Base-by-base conservation (phyloP, 2,888 invertebrate genomes). In the Zygothrica quintamaculata region DNA sequence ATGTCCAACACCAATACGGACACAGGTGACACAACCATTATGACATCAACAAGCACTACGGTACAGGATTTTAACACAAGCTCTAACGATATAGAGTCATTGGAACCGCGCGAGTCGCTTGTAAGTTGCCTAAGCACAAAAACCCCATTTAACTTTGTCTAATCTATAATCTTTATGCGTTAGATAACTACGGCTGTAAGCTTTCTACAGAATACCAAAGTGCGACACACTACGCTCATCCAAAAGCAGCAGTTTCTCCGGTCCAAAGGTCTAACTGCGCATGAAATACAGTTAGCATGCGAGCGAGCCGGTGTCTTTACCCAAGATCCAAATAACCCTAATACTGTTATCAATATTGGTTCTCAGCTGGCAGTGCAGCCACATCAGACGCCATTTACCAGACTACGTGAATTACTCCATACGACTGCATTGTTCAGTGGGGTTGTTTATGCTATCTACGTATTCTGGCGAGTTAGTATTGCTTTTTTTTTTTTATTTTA, bases 131-230 rank as follows among this genome's bases (percentile, higher is more conserved):
- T 48, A 7, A 36, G 39, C 26, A n/a, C n/a, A 12, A 40, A 12
- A 8, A 40, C 40, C 57, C 44, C 9, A 53, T 58, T 16, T 44
- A 44, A 48, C 57, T 22, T 50, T 66, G 65, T 56, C 76, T 81
- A 76, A 87, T 85, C 85, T 82, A 15, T 78, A 84, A 78, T 78
- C 73, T 67, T 25, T 47, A 34, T 50, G 7, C 16, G 12, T 90
- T 47, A 97, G 97, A 94, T 97, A 65, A 93, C 94, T 76, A 97
- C 97, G 9, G 97, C 97, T 3, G 93, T 97, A 1, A 96, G 95
- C 87, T 97, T 97, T 92, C 92, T 97, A 48, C 94, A 95, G 89
- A 97, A 97, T 92, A 95, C 95, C n/a, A 96, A 95, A 89, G 96
- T 97, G 1, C 93, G 94, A 48, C 92, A 93, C 73, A 96, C 95